Evolutionary conservation across 2,113 vertebrate species (phyloP), one percentile per base, ranked within the genome.

Genomic region (Sylvilagus bachmani): DNA sequence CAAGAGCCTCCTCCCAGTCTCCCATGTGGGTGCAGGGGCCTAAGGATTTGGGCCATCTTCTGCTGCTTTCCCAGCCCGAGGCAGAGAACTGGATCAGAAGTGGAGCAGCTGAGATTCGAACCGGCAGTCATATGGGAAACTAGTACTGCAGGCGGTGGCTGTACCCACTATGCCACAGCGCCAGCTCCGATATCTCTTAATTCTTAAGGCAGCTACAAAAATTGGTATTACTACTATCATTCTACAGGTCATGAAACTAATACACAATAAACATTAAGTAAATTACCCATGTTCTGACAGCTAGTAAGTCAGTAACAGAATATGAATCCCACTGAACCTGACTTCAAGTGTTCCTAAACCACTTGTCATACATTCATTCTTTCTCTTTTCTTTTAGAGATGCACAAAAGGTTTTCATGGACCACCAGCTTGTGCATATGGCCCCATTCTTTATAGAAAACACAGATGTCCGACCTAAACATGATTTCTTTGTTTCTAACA

Each of bases 221-320:
- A 78, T 27, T 92, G 14, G 29, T 69, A 74, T 25, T 93, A 89
- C 58, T 93, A 92, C 78, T 90, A 31, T 36, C 93, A 86, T 80
- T 87, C 77, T 73, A 91, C 17, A 96, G 58, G 91, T 74, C 44
- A 85, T 61, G 5, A 94, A 96, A 92, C 69, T 78, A 89, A 96
- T 44, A 6, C 25, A 94, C 90, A 88, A n/a, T 88, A 82, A 91
- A 80, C 83, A 33, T 58, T 62, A 89, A 38, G 38, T 38, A 38
- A 38, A 89, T 17, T 33, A 33, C 31, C 86, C 69, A 82, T 19
- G 4, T 89, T 51, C 89, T 87, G 21, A 97, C 16, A 92, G 9
- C 51, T 71, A 91, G 10, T 64, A 94, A 94, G 71, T n/a, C 92
- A 36, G 51, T 0, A 95, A 29, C 25, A 93, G n/a, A 81, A 51